Evolutionary conservation across 2,888 invertebrate species (phyloP).

Genomic region (Macrosoma leucophasiata): DNA sequence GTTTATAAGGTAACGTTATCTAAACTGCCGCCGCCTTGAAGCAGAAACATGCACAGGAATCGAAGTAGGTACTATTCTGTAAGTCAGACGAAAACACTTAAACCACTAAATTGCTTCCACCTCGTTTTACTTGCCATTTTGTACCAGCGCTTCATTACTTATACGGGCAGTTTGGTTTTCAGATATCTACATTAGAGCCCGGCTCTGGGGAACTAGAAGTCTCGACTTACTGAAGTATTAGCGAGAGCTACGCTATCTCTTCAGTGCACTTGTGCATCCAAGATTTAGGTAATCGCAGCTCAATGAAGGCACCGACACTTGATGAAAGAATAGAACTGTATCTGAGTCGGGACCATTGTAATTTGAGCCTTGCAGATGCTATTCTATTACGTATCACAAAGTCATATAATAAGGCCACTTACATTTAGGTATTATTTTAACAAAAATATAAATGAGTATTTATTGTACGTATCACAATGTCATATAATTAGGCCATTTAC

Average conservation of each 20-base stretch:
- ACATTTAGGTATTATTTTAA: no score
- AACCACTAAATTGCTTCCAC: constrained; percentile 18
- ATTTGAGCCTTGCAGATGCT: no score
- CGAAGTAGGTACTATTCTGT: no score
- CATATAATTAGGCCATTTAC: no score
- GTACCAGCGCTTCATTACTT: constrained; percentile 38
- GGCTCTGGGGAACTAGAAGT: constrained; percentile 26
- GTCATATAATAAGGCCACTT: no score
- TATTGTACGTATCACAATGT: no score
- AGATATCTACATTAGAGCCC: constrained; percentile 37
- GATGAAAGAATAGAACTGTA: constrained; percentile 1
- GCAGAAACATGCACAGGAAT: no score
- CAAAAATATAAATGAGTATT: no score
- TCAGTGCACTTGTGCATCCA: constrained; percentile 18
- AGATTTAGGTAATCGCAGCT: constrained; percentile 15
- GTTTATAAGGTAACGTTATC: no score
- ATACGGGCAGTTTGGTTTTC: constrained; percentile 37
- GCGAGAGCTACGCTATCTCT: constrained; percentile 17
- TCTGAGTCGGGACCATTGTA: neutral
- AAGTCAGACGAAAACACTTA: no score
- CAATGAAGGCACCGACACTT: constrained; percentile 9
- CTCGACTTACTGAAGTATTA: constrained; percentile 24
- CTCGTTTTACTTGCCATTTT: constrained; percentile 23
- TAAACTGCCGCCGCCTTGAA: no score
- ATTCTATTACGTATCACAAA: no score